Percentiles rank a stretch among this genome's conserved stretches.
Evolutionary conservation across 2,888 invertebrate genomes (phyloP).

Genomic region (Conus canariensis): DNA sequence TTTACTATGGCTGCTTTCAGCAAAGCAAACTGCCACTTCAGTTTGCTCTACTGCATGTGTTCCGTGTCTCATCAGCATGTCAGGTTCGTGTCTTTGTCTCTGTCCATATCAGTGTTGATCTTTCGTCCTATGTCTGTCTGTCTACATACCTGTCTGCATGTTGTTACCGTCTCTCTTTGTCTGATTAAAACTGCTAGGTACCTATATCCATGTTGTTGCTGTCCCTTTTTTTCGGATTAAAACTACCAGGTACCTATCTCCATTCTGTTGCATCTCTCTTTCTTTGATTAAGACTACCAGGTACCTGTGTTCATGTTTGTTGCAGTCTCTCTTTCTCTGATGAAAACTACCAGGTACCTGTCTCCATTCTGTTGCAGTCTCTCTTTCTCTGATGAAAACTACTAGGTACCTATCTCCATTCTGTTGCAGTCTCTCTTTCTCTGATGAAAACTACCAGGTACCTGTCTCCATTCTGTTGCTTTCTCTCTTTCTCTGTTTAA

Average conservation of each 20-base stretch:
- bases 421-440: too few relatives aligned
- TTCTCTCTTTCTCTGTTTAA: background rate
- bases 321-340: background rate
- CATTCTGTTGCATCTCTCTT: background rate
- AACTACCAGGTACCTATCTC: background rate
- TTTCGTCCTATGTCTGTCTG: background rate
- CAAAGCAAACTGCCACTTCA: too few relatives aligned
- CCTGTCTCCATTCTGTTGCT: background rate
- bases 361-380: background rate
- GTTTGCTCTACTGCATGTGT: too few relatives aligned
- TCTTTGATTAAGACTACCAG: background rate
- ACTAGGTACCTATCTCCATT: background rate
- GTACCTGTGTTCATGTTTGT: background rate
- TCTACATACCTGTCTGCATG: background rate
- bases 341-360: background rate
- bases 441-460: too few relatives aligned
- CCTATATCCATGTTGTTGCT: background rate
- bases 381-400: background rate
- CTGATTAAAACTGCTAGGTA: background rate
- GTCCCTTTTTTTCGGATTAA: background rate
- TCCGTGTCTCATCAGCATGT: background rate
- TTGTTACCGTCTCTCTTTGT: background rate
- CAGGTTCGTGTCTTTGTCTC: background rate
- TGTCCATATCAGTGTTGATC: background rate
- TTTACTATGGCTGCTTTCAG: too few relatives aligned